Percentiles rank a stretch among this genome's conserved stretches.
Evolutionary conservation across 1,140 invertebrate species (phyloP).

Genomic region (Macrocentrus cingulum): DNA sequence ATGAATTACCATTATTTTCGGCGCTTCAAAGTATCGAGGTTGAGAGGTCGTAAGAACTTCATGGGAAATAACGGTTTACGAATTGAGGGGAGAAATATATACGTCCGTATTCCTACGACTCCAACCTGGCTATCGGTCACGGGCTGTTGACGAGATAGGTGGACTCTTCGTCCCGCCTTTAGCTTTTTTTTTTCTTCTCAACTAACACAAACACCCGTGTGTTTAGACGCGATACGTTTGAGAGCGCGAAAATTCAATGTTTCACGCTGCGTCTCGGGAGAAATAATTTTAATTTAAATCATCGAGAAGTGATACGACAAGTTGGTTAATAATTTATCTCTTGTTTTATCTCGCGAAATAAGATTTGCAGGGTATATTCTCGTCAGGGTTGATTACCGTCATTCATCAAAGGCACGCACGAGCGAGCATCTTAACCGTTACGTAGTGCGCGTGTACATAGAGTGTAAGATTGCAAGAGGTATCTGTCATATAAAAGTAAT

Average conservation of each 20-base stretch:
- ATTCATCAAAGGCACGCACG: slow-evolving; percentile 12
- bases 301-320: too few relatives aligned
- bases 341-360: too few relatives aligned
- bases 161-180: slow-evolving; percentile 8
- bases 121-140: slow-evolving; percentile 26
- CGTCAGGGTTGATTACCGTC: slow-evolving; percentile 18
- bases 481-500: background rate
- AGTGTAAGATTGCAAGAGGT: background rate
- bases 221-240: background rate
- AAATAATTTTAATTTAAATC: too few relatives aligned
- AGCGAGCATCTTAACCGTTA: slow-evolving; percentile 11
- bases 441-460: background rate
- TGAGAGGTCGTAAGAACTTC: slow-evolving; percentile 24
- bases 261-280: too few relatives aligned
- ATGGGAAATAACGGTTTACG: slow-evolving; percentile 27
- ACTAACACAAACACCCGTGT: background rate
- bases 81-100: slow-evolving; percentile 15
- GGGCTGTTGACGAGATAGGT: slow-evolving; percentile 28
- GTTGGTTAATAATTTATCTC: too few relatives aligned
- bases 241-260: background rate
- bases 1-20: slow-evolving; percentile 27
- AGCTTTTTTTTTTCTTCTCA: background rate
- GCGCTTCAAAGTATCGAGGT: slow-evolving; percentile 26
- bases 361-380: background rate
- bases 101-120: slow-evolving; percentile 1